These are phyloP conservation scores for Lepus timidus DNA, from an alignment of 2,113 vertebrate genomes.

Conservation along the genomic window DNA sequence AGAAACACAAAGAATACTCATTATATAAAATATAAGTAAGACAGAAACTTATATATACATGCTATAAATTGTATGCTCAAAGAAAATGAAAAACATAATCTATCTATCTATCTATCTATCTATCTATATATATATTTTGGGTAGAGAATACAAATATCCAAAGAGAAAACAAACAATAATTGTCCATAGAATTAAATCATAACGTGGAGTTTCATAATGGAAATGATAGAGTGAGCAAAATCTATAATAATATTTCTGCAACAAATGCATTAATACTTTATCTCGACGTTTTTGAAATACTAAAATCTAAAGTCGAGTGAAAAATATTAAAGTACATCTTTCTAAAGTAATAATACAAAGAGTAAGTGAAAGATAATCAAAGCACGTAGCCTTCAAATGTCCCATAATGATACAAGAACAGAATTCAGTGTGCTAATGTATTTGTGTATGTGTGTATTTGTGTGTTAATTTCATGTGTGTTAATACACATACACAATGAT, in stretches of 20 bases:
- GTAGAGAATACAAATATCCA: background rate
- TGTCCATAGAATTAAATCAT: background rate
- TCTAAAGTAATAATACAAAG: background rate
- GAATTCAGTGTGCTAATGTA: background rate
- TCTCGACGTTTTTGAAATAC: background rate
- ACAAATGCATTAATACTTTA: background rate
- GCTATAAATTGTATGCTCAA: background rate
- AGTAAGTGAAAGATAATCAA: background rate
- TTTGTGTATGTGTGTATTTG: background rate
- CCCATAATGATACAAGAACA: background rate
- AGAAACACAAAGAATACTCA: background rate
- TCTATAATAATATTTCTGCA: background rate
- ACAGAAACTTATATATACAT: background rate
- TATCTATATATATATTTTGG: background rate
- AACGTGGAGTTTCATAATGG: background rate
- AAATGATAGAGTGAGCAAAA: background rate
- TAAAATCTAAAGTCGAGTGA: background rate
- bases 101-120: background rate
- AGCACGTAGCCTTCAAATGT: background rate
- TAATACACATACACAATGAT: background rate
- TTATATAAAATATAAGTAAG: slow-evolving; percentile 28
- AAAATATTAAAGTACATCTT: background rate
- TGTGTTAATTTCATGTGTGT: background rate
- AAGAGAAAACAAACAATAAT: background rate
- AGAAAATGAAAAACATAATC: background rate